Conservation (phyloP, 35 echinoderm and acorn worm species). For the Heliocidaris erythrogramma region DNA sequence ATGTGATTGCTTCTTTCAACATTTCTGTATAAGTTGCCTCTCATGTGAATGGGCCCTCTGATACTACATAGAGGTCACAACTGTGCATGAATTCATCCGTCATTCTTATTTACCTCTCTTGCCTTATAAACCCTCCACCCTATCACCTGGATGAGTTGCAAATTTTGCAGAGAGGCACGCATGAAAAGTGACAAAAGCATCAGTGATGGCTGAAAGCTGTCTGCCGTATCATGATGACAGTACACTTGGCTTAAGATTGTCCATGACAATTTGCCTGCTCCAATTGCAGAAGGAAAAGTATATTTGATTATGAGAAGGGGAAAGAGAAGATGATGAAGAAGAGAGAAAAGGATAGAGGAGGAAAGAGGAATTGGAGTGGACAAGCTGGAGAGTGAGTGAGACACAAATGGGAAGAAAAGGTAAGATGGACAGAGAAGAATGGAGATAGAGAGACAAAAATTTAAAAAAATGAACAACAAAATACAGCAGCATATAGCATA, state of each 20-base stretch:
- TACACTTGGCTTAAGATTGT: background rate
- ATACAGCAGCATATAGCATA: background rate
- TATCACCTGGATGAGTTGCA: background rate
- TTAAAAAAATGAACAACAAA: background rate
- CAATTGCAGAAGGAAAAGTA: background rate
- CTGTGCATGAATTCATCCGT: background rate
- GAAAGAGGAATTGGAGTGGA: background rate
- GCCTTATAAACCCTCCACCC: background rate
- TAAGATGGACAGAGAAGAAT: background rate
- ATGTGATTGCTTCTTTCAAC: too few species aligned
- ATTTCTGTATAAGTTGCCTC: background rate
- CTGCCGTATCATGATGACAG: too few species aligned
- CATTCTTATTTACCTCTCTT: constrained; percentile 6
- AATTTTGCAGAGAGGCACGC: background rate
- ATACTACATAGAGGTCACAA: background rate
- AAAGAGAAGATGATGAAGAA: background rate
- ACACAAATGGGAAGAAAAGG: too few species aligned
- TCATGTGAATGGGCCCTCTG: background rate
- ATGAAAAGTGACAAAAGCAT: background rate
- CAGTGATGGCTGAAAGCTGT: background rate
- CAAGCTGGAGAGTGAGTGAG: background rate
- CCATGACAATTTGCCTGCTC: background rate
- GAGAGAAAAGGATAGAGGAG: too few species aligned
- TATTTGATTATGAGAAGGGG: background rate
- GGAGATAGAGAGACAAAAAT: background rate